Evolutionary conservation across 2,888 invertebrate species (phyloP).

Genomic region (Podotricha telesiphe): DNA sequence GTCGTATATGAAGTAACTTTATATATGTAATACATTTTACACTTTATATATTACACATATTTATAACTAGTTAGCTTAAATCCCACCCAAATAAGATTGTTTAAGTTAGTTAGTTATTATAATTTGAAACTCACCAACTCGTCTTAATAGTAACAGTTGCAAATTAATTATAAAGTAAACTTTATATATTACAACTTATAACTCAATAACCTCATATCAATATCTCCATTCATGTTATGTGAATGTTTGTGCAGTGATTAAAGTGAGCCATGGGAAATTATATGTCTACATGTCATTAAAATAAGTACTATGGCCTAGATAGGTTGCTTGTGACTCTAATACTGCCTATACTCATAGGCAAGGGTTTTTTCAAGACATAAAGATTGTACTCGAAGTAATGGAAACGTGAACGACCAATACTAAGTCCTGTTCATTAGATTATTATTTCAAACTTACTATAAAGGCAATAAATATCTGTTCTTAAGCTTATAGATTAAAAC

Average conservation of each 20-base stretch:
- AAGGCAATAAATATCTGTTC: conserved; percentile 11
- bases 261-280: conserved; percentile 17
- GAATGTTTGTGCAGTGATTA: conserved; percentile 5
- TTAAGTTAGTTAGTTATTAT: no score
- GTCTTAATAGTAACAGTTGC: background rate
- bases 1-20: background rate
- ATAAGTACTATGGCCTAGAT: conserved; percentile 18
- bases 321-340: conserved; percentile 15
- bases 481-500: conserved; percentile 30
- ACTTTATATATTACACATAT: no score
- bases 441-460: background rate
- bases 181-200: background rate
- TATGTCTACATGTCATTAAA: conserved; percentile 12
- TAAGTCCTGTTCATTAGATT: background rate
- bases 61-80: no score
- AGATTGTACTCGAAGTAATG: conserved; percentile 18
- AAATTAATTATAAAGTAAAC: background rate
- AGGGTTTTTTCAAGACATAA: conserved; percentile 12
- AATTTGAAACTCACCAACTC: no score
- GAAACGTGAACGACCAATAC: background rate
- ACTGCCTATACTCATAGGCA: conserved; percentile 4
- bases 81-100: no score
- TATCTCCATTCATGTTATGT: background rate
- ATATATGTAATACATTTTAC: no score
- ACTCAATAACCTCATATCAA: conserved; percentile 2